Evolutionary conservation across 2,888 invertebrate genomes (phyloP), one percentile per base, ranked within the genome.

Genomic region (Drosophila atroscutellata): DNA sequence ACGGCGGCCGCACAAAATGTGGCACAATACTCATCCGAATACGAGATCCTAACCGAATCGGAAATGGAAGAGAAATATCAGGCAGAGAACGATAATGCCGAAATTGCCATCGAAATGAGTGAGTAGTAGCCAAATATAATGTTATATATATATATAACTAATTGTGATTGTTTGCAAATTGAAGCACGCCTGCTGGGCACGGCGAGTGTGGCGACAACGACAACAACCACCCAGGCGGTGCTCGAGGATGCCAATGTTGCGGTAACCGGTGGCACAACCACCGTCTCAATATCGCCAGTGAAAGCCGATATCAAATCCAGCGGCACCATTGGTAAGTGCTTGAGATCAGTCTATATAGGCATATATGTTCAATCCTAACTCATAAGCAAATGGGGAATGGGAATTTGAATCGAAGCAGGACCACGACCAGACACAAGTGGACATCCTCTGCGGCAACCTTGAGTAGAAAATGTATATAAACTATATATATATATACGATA

Each of bases 51-150:
- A 67, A 93, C 93, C 30, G 93, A 93, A 81, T 92, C 93, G 3
- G 93, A 93, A 82, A 92, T 93, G 55, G 93, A 93, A 59, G 92
- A 93, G 64, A 90, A 93, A 80, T 91, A 89, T 78, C 90, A 91
- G 65, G 87, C 83, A 2, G 92, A 92, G 63, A 83, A 85, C 28
- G 93, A 93, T 51, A 91, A 90, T 72, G 77, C 91, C 0, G 93
- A 93, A 71, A 92, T 93, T 39, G 89, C 92, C 58, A 91, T 93
- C 42, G 92, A 93, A 83, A 93, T 93, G 92, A 92, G 93, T 92
- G 75, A 78, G 80, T 70, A 24, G 2, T 28, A 18, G 15, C 18
- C 24, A 11, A 30, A 24, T 15, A 2, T 6, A 24, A 7, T 2
- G 7, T 3, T 45, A 24, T 45, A 45, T 20, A 45, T 36, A 18